phyloP scores from a whole-genome alignment of 2,888 invertebrate genomes.

The Synergus japonicus region DNA sequence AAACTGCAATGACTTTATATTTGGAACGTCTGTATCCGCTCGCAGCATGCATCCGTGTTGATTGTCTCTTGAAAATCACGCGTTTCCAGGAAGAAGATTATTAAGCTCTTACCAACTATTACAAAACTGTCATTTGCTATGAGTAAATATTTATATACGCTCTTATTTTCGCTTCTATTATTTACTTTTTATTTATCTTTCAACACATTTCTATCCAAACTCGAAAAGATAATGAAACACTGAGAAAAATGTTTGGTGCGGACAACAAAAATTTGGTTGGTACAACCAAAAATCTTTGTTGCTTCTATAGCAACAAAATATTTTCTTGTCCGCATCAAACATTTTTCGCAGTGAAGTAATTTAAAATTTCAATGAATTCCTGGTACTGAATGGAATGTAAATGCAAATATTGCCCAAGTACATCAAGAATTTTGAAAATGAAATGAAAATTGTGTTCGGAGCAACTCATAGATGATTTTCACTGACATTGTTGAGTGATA shows the following conservation, averaged over 20 bases:
- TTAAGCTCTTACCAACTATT: conserved; percentile 23
- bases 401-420: conserved; percentile 2
- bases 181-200: neutral
- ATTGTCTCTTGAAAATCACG: conserved; percentile 30
- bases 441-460: neutral
- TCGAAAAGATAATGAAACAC: neutral
- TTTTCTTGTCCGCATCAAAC: too few species aligned
- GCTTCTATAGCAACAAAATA: too few species aligned
- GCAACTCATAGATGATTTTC: neutral
- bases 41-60: conserved; percentile 9
- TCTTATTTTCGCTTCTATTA: neutral
- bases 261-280: too few species aligned
- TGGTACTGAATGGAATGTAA: neutral
- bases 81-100: conserved; percentile 38
- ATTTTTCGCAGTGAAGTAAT: too few species aligned
- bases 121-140: neutral
- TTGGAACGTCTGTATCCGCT: neutral
- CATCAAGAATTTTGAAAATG: neutral
- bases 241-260: too few species aligned
- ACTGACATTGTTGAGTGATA: too few species aligned
- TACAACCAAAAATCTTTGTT: too few species aligned
- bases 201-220: neutral
- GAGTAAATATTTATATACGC: neutral
- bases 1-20: neutral
- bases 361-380: neutral